Evolutionary conservation across 2,113 vertebrate genomes (phyloP).

Genomic region (Dascyllus trimaculatus): DNA sequence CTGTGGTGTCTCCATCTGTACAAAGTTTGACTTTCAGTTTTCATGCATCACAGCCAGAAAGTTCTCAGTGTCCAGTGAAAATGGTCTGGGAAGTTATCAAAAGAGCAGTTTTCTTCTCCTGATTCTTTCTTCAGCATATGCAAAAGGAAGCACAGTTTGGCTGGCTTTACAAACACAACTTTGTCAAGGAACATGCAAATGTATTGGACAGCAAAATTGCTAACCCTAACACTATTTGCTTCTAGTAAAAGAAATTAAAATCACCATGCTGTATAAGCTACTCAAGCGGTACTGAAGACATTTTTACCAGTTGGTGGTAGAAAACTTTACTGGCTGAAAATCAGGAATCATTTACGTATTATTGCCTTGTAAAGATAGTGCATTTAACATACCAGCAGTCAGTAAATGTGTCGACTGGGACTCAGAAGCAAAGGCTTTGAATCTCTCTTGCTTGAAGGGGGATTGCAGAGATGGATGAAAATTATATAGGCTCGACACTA

Average conservation of each 20-base stretch:
- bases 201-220: neutral
- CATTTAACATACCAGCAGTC: neutral
- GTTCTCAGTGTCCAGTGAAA: neutral
- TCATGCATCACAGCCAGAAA: neutral
- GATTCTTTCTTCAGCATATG: neutral
- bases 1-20: neutral
- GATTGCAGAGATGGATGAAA: neutral
- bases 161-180: slow-evolving; percentile 5
- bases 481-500: neutral
- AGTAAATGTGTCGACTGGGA: neutral
- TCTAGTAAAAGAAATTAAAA: neutral
- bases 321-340: neutral
- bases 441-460: neutral
- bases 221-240: neutral
- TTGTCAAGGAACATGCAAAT: slow-evolving; percentile 22
- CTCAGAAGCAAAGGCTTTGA: neutral
- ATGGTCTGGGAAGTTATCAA: neutral
- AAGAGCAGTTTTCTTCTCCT: neutral
- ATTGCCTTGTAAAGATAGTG: neutral
- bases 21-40: slow-evolving; percentile 9
- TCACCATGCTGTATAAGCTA: neutral
- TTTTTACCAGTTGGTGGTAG: neutral
- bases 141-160: neutral
- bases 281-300: neutral
- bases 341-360: neutral